Percentiles rank a stretch among this genome's conserved stretches.
These are phyloP conservation scores for Diarsia mendica DNA, from an alignment of 2,888 invertebrate species.

Conservation along the genomic window DNA sequence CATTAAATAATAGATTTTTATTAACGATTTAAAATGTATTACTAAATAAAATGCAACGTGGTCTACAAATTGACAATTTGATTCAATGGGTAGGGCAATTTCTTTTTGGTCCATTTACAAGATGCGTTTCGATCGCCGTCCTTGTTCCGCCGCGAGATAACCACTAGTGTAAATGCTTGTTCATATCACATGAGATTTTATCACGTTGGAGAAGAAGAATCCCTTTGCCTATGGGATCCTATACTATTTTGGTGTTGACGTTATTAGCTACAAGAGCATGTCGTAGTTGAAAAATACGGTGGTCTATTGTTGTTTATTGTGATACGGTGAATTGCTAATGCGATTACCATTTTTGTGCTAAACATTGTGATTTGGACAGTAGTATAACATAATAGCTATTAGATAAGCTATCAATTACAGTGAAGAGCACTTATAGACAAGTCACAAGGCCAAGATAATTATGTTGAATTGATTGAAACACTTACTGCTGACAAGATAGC, in stretches of 20 bases:
- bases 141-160: conserved; percentile 25
- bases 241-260: background rate
- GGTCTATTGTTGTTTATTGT: background rate
- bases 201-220: conserved; percentile 31
- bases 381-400: background rate
- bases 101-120: conserved; percentile 47
- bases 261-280: background rate
- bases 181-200: conserved; percentile 53
- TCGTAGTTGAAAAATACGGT: background rate
- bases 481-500: conserved; percentile 5
- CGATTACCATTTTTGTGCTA: background rate
- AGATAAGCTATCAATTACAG: background rate
- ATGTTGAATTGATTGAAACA: conserved; percentile 7
- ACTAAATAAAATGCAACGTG: conserved; percentile 31
- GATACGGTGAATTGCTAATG: background rate
- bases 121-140: conserved; percentile 55
- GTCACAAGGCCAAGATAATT: background rate
- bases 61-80: conserved; percentile 31
- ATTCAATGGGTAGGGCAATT: conserved; percentile 41
- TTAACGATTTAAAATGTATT: conserved; percentile 36
- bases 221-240: conserved; percentile 1
- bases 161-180: conserved; percentile 52
- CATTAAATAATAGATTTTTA: conserved; percentile 27
- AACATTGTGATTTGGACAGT: background rate
- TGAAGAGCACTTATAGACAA: background rate